Evolutionary conservation across 2,888 invertebrate genomes (phyloP).

Genomic region (Hyles lineata): DNA sequence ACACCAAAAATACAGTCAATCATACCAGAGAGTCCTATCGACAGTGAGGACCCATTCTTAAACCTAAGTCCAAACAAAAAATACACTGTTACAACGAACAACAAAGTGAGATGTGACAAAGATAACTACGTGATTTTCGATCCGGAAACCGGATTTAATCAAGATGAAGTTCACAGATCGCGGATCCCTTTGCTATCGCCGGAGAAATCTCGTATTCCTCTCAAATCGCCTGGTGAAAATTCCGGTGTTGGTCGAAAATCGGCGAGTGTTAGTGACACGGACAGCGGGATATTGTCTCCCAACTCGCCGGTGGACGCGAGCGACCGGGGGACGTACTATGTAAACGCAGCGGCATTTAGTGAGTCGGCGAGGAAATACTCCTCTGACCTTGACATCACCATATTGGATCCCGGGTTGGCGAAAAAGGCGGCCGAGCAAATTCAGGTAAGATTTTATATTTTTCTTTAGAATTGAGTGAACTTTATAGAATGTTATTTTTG

Average conservation of each 20-base stretch:
- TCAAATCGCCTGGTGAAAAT: constrained; percentile 71
- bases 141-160: constrained; percentile 77
- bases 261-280: constrained; percentile 85
- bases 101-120: constrained; percentile 81
- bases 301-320: constrained; percentile 85
- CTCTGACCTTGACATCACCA: constrained; percentile 70
- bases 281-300: constrained; percentile 87
- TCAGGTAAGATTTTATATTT: constrained; percentile 64
- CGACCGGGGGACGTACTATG: constrained; percentile 71
- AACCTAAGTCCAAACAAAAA: constrained; percentile 83
- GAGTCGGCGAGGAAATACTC: constrained; percentile 67
- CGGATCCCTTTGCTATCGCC: constrained; percentile 66
- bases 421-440: constrained; percentile 80
- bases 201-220: constrained; percentile 69
- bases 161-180: constrained; percentile 58
- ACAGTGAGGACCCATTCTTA: constrained; percentile 77
- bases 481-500: not conserved
- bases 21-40: constrained; percentile 81
- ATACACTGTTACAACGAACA: constrained; percentile 81
- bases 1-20: constrained; percentile 82
- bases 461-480: constrained; percentile 9
- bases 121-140: constrained; percentile 83
- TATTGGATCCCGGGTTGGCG: constrained; percentile 73
- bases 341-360: constrained; percentile 74
- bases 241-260: constrained; percentile 65